Evolutionary conservation across 2,113 vertebrate species (phyloP), one percentile per base, ranked within the genome.

Genomic region (Sitta europaea): DNA sequence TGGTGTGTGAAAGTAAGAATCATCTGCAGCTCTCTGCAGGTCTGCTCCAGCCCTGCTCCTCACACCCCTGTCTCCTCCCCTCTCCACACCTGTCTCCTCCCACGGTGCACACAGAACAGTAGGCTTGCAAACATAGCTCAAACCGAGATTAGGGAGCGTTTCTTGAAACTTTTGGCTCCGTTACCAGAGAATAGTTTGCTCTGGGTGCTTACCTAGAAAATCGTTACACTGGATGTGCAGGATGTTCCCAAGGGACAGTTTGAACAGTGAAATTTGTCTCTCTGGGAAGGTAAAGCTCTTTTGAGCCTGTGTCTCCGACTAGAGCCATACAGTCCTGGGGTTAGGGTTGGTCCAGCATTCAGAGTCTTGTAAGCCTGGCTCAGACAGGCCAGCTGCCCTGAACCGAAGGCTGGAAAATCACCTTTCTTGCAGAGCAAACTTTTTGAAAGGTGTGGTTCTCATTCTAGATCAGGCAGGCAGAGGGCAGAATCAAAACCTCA

Each of bases 141-240:
- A 87, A 93, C 2, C 35, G 78, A 67, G 73, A 54, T 74, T 40
- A 77, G n/a, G 10, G 15, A 50, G 20, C 4, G 1, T 71, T 63
- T 66, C 81, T 74, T 74, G 21, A 80, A 84, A 48, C 47, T 54
- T 77, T 55, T 63, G 70, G 31, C 48, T 75, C 61, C 1, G 0
- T 53, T 75, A 83, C 36, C 63, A 59, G 33, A 54, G 25, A 59
- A 18, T 15, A 40, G 29, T 67, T 93, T 92, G 27, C 35, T 86
- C 83, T 86, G 63, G 40, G 88, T 71, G 22, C 67, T 83, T 76
- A 58, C 58, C 71, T 93, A 70, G 71, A 68, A 77, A 82, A 83
- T 48, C 14, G 2, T n/a, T 76, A 54, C 33, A 9, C 25, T 38
- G 71, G 28, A 27, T 65, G 54, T n/a, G 45, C 0, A 0, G 50